Base-by-base conservation (phyloP, 2,113 vertebrate species). In the Micronisus gabar region DNA sequence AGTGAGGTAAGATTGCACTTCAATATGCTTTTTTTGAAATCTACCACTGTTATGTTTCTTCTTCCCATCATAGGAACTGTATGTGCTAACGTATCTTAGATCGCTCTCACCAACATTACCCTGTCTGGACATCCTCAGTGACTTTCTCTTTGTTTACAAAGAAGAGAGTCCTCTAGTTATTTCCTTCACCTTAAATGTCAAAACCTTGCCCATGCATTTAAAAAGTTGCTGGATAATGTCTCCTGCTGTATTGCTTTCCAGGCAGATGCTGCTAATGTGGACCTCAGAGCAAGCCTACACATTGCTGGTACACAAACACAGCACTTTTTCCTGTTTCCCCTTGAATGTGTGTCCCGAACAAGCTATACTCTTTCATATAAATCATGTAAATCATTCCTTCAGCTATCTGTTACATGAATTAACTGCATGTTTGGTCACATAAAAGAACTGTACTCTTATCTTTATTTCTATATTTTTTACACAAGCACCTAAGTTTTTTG, bases 61-160 rank as follows among this genome's bases (percentile, higher is more conserved):
- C 45, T 55, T 85, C 26, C 10, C 16, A 26, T 38, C 13, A 29
- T 1, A 88, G 43, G 38, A 74, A 88, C n/a, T n/a, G 27, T 25
- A 66, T n/a, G 36, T 20, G 76, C 41, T 36, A 81, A 86, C 7
- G 7, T 17, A 59, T 25, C 34, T 78, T 30, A 63, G 47, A 55
- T 62, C 0, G 0, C 17, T 59, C 34, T 86, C 38, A 80, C 32
- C 36, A 72, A 59, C 3, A 2, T n/a, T 65, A 68, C 18, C 15
- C 40, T 52, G 26, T 26, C 59, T 62, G 23, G 34, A 73, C 48
- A 52, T 15, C 50, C 38, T 84, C 53, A 76, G 19, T 15, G 34
- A 78, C 81, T 52, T 83, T 27, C 40, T 80, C 27, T 56, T 68
- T 43, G 23, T 47, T 81, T 89, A 65, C 36, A 76, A 32, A 72